Evolutionary conservation across 2,113 vertebrate species (phyloP).

Genomic region (Rattus rattus): DNA sequence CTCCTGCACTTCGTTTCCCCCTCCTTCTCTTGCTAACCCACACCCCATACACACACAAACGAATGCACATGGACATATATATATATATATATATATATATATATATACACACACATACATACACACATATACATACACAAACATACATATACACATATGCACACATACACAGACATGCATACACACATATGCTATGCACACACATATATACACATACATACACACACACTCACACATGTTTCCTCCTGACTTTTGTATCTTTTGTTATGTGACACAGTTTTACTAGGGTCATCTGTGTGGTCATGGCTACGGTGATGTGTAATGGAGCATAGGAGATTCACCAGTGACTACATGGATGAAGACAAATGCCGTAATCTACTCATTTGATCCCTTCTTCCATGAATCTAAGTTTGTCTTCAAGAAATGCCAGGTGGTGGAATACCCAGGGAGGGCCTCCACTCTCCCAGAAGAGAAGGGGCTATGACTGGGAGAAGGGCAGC

Average conservation of each 20-base stretch:
- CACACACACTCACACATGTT: background rate
- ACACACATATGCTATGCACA: no score
- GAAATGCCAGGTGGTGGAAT: background rate
- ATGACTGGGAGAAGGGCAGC: no score
- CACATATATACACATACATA: background rate
- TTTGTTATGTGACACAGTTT: background rate
- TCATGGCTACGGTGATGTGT: background rate
- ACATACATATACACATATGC: background rate
- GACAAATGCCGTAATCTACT: rapidly evolving
- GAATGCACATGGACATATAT: no score
- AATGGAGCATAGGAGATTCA: background rate
- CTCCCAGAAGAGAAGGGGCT: no score
- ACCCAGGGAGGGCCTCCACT: no score
- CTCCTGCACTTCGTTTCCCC: background rate
- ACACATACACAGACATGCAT: no score
- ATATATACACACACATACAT: background rate
- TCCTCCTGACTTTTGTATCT: background rate
- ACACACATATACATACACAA: background rate
- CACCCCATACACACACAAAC: background rate
- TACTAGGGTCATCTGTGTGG: rapidly evolving
- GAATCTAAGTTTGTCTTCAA: slow-evolving; percentile 32
- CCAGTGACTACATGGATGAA: no score
- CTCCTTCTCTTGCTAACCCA: background rate
- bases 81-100: background rate
- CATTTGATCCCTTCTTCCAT: background rate